Evolutionary conservation across 2,113 vertebrate species (phyloP), one percentile per base, ranked within the genome.

Genomic region (Phyllostomus hastatus): DNA sequence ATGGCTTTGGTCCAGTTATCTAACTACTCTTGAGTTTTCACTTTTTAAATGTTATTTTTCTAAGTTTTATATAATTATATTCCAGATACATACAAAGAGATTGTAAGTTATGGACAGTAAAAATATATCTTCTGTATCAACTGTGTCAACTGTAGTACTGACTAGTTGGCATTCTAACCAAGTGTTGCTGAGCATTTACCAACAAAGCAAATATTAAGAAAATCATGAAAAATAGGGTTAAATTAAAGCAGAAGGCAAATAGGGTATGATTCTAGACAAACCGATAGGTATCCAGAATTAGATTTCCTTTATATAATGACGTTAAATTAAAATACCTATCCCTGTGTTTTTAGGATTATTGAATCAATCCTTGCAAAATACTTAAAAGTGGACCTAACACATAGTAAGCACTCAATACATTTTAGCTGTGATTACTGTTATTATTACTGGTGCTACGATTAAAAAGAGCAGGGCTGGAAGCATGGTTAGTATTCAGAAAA

Each of bases 171-270:
- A 54, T 54, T 54, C 48, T 87, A 79, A 16, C 33, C 22, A 89
- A 43, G 17, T 87, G 20, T 92, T 89, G 22, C 28, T 88, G 1
- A 87, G 48, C 20, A 20, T 88, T 78, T 90, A 84, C 22, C 12
- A 66, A 76, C 67, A 72, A 82, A 86, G n/a, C 41, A 96, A 90
- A 84, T 59, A 26, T 66, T 90, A 61, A 57, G 59, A 54, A 95
- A 95, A 78, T 38, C 7, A 33, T 59, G 20, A 35, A 82, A 93
- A 61, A 24, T 48, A 67, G 33, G 48, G 15, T 69, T 1, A 91
- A 61, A 75, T 69, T 91, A 96, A 69, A 83, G 14, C 10, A 88
- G 41, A 78, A 93, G 80, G 46, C 50, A 89, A 93, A 48, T 52
- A 67, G 28, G 5, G 12, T 83, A 57, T 16, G 80, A 61, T n/a